Evolutionary conservation across 2,113 vertebrate genomes (phyloP).

Genomic region (Gymnogyps californianus): DNA sequence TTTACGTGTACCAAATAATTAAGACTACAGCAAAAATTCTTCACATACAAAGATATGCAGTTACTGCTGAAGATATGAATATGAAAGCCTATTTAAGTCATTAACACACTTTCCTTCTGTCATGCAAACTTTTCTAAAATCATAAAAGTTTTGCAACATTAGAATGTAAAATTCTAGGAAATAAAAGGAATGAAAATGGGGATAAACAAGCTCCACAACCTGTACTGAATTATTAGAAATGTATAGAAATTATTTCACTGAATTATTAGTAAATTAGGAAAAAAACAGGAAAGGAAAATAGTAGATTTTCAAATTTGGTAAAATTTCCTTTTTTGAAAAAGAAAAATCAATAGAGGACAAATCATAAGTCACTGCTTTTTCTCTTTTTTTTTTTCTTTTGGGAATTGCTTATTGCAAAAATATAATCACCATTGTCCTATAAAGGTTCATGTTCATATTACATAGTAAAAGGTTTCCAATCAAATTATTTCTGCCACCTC

Average conservation of each 20-base stretch:
- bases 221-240: neutral
- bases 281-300: neutral
- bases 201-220: neutral
- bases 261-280: neutral
- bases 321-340: neutral
- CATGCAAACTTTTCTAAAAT: neutral
- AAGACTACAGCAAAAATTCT: neutral
- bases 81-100: neutral
- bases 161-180: neutral
- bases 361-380: neutral
- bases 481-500: neutral
- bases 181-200: neutral
- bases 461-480: neutral
- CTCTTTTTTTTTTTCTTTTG: neutral
- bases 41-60: neutral
- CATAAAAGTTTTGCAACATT: neutral
- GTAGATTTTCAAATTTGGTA: neutral
- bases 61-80: neutral
- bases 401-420: neutral
- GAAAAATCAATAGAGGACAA: neutral
- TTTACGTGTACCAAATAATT: neutral
- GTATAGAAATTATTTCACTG: neutral
- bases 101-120: neutral
- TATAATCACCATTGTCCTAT: accelerated
- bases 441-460: neutral